Evolutionary conservation across 2,888 invertebrate species (phyloP).

Genomic region (Hirtodrosophila histrioides): DNA sequence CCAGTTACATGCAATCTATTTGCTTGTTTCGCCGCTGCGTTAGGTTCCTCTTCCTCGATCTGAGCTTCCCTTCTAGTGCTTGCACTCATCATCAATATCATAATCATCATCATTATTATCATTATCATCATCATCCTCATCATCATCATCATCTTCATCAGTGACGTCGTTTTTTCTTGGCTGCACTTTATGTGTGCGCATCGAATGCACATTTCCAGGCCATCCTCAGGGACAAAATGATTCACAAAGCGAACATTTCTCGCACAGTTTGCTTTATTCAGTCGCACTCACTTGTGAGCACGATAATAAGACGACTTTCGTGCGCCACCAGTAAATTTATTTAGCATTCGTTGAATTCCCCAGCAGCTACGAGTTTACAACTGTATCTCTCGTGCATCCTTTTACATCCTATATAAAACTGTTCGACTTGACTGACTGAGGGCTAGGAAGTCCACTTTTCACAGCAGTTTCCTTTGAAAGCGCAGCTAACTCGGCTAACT

Average conservation of each 20-base stretch:
- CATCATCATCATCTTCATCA: conserved; percentile 3
- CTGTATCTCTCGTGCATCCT: too few species aligned
- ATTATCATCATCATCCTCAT: conserved; percentile 5
- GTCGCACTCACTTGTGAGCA: conserved; percentile 36
- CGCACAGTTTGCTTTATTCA: conserved; percentile 62
- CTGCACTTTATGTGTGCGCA: conserved; percentile 15
- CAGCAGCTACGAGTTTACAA: conserved; percentile 7
- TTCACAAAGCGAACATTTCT: conserved; percentile 70
- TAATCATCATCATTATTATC: conserved; percentile 4
- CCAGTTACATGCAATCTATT: conserved; percentile 31
- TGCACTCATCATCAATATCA: conserved; percentile 2
- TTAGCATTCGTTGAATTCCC: conserved; percentile 30
- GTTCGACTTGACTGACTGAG: too few species aligned
- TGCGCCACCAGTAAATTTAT: conserved; percentile 40
- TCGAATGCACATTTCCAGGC: conserved; percentile 45
- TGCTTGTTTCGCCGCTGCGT: conserved; percentile 13
- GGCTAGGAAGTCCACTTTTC: too few species aligned
- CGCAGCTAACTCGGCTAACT: too few species aligned
- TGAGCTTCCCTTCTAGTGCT: conserved; percentile 11
- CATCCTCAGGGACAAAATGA: conserved; percentile 52
- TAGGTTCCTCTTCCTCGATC: conserved; percentile 6
- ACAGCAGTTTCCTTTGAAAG: too few species aligned
- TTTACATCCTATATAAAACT: too few species aligned
- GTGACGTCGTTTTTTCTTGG: conserved; percentile 1
- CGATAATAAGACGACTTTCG: conserved; percentile 41